A percentile compares a stretch with the other conserved stretches of the same genome.
Evolutionary conservation across 1,140 invertebrate genomes (phyloP).

Genomic region (Carposina sasakii): DNA sequence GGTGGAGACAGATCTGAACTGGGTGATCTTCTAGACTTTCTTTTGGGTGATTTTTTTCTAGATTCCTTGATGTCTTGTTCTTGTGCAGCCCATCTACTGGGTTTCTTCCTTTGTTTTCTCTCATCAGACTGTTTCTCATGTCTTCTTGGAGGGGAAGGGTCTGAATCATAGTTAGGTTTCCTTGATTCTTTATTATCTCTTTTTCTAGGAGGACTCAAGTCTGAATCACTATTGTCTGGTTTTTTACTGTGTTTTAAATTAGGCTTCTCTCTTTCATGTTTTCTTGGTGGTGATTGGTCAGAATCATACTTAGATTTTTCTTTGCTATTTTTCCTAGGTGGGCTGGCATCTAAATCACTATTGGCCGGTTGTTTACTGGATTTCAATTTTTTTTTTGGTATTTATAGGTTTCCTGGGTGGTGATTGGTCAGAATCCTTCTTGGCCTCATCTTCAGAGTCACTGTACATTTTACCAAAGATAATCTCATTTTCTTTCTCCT

Average conservation of each 20-base stretch:
- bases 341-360: constrained; percentile 9
- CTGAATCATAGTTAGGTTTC: constrained; percentile 26
- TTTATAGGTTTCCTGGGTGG: constrained; percentile 34
- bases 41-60: constrained; percentile 9
- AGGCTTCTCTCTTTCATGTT: constrained; percentile 1
- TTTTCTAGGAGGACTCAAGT: constrained; percentile 37
- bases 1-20: constrained; percentile 21
- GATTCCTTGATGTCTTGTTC: constrained; percentile 11
- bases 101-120: constrained; percentile 8
- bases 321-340: constrained; percentile 5
- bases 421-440: constrained; percentile 46
- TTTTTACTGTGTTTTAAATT: constrained; percentile 16
- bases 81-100: constrained; percentile 1
- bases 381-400: constrained; percentile 1
- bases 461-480: constrained; percentile 68
- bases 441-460: constrained; percentile 62
- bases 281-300: constrained; percentile 9
- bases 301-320: too few relatives aligned
- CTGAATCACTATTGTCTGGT: constrained; percentile 40
- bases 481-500: constrained; percentile 57
- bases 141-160: constrained; percentile 48
- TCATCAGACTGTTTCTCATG: constrained; percentile 13
- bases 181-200: constrained; percentile 7
- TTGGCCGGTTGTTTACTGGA: too few relatives aligned
- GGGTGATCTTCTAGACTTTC: constrained; percentile 4